Evolutionary conservation across 2,113 vertebrate species (phyloP).

Genomic region (Planiliza haematocheilus): DNA sequence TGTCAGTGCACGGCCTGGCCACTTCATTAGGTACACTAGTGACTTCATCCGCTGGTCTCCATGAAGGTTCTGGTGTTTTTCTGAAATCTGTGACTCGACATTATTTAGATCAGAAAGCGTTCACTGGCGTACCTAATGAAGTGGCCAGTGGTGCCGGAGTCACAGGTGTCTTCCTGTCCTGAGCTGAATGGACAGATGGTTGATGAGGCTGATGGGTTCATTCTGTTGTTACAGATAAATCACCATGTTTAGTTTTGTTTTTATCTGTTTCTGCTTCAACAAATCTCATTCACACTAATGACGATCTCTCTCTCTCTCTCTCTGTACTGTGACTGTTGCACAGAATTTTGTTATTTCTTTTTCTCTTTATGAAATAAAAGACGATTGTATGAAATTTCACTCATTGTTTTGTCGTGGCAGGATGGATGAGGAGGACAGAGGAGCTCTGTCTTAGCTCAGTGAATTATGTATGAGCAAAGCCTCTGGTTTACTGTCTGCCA

Average conservation of each 20-base stretch:
- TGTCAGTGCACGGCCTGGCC: too few species aligned
- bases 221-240: background rate
- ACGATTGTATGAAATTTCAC: conserved; percentile 55
- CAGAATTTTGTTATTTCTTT: conserved; percentile 67
- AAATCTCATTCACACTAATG: conserved; percentile 41
- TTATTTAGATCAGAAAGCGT: too few species aligned
- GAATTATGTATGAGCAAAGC: too few species aligned
- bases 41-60: background rate
- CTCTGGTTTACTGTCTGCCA: too few species aligned
- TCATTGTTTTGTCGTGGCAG: background rate
- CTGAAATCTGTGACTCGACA: too few species aligned
- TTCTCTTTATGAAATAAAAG: conserved; percentile 67
- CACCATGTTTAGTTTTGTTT: background rate
- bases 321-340: conserved; percentile 56
- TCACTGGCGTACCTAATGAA: too few species aligned
- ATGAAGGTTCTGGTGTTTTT: too few species aligned
- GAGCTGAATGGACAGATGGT: background rate
- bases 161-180: conserved; percentile 15
- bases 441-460: too few species aligned
- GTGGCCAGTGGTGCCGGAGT: background rate
- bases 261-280: conserved; percentile 27
- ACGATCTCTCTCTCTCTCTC: conserved; percentile 25
- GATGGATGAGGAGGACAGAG: too few species aligned
- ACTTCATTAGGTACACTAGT: too few species aligned
- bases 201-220: background rate